These are phyloP conservation scores for Ceryle rudis DNA, from an alignment of 2,797 vertebrate genomes.

Conservation along the genomic window DNA sequence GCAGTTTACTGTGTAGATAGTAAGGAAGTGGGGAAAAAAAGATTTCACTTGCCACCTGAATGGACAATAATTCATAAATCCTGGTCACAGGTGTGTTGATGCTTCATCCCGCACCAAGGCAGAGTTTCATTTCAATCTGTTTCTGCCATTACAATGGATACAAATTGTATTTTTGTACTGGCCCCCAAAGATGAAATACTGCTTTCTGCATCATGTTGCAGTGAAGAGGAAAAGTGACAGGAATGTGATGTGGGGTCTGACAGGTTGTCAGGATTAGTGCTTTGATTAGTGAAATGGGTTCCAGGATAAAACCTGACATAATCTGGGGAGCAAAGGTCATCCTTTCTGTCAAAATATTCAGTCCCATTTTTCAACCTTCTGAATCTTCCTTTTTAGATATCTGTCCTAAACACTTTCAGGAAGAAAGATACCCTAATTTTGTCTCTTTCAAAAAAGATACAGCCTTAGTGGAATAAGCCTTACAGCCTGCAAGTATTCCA, in stretches of 20 bases:
- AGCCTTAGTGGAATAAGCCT: background rate
- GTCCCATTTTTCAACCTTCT: background rate
- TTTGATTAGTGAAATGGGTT: background rate
- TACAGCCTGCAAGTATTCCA: constrained; percentile 9
- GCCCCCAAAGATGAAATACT: background rate
- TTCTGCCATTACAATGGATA: background rate
- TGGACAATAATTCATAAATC: background rate
- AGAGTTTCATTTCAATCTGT: background rate
- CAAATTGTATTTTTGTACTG: background rate
- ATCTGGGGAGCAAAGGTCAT: background rate
- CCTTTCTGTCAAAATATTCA: background rate
- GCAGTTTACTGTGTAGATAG: background rate
- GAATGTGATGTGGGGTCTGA: background rate
- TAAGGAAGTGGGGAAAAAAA: background rate
- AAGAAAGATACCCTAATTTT: background rate
- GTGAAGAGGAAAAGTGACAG: background rate
- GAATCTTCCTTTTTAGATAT: background rate
- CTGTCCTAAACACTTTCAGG: background rate
- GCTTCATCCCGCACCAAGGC: background rate
- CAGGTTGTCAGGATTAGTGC: background rate
- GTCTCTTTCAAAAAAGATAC: background rate
- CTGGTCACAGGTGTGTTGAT: background rate
- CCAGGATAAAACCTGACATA: background rate
- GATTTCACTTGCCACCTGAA: background rate
- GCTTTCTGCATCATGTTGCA: background rate